Base-by-base conservation (phyloP, 1,140 invertebrate species). In the Megalopta genalis region DNA sequence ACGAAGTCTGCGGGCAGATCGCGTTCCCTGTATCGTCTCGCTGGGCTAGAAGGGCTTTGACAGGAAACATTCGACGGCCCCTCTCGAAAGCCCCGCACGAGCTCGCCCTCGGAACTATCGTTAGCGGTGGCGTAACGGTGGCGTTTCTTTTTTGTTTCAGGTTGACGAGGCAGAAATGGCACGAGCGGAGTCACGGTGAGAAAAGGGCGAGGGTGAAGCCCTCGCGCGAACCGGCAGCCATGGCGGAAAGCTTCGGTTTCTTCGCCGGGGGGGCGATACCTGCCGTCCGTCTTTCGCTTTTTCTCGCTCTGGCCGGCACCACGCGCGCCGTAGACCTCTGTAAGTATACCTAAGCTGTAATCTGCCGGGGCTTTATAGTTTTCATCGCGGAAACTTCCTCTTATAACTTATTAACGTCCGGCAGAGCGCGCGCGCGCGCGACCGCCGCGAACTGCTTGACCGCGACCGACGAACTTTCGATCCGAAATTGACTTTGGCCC, bases 291-390 rank as follows among this genome's bases (percentile, higher is more conserved):
- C 86, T 90, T 70, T 82, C 90, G 85, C 77, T 88, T 81, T 82
- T 89, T 85, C 83, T 88, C 81, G 79, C 90, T 74, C 74, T 90
- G 82, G 79, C 87, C 59, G 84, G 89, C 79, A 78, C 86, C 67
- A 83, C 88, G 75, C 77, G 74, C 79, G 87, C 87, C 88, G 88
- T 93, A 80, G 92, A 93, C 88, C 90, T 92, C 73, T 91, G 92
- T 93, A 75, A 92, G 92, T 91, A 84, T 37, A 54, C 0, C 64
- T 42, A 72, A 82, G 39, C 68, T 68, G 49, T 73, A 60, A 84
- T 84, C 82, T 32, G 46, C 52, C 37, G 27, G 14, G 2, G 10
- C 23, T 52, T 71, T 54, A 27, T 42, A 62, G 21, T 71, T 71
- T 73, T 67, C 80, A 72, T 80, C 81, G 62, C 64, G 66, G 62